phyloP scores from a whole-genome alignment of 2,888 invertebrate genomes.

The Xylophagus ater region DNA sequence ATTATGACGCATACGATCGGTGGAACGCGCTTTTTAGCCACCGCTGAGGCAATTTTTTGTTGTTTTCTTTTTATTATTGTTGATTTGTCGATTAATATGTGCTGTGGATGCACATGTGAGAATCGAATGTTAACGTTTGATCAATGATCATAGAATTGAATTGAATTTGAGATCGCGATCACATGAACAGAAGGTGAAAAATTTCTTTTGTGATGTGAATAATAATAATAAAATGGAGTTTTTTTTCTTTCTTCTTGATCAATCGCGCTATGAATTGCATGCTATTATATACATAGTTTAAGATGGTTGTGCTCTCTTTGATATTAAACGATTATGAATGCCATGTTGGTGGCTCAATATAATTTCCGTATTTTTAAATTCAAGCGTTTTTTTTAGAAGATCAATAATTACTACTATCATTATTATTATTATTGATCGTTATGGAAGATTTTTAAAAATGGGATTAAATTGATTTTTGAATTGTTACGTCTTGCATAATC shows the following conservation, averaged over 20 bases:
- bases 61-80: conserved; percentile 5
- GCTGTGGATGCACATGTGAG: background rate
- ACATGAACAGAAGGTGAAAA: background rate
- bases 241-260: background rate
- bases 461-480: conserved; percentile 8
- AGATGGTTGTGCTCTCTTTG: conserved; percentile 1
- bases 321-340: conserved; percentile 16
- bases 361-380: too few species aligned
- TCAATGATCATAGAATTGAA: conserved; percentile 2
- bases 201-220: conserved; percentile 7
- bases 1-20: conserved; percentile 12
- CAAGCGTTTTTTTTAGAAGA: too few species aligned
- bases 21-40: conserved; percentile 16
- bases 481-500: background rate
- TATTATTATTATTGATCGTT: conserved; percentile 7
- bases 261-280: background rate
- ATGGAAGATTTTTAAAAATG: conserved; percentile 9
- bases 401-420: too few species aligned
- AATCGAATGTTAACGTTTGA: background rate
- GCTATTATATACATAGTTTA: conserved; percentile 1
- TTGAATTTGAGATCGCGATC: too few species aligned
- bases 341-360: conserved; percentile 15
- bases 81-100: background rate
- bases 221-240: conserved; percentile 12
- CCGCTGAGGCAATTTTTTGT: conserved; percentile 4